Percentiles rank a stretch among this genome's conserved stretches.
Evolutionary conservation across 1,140 invertebrate genomes (phyloP).

Genomic region (Lordiphosa stackelbergi): DNA sequence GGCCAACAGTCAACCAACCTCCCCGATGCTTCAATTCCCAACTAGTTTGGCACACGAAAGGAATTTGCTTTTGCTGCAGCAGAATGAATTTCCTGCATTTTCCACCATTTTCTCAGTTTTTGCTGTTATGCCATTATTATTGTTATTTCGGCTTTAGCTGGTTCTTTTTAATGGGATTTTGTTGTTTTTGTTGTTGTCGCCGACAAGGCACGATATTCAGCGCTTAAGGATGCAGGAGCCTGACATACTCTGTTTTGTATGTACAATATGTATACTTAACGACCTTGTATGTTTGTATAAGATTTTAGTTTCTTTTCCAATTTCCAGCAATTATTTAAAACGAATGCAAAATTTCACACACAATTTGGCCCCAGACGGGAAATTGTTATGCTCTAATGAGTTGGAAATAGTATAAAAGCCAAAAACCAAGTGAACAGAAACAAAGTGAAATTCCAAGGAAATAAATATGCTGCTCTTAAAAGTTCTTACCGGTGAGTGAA

Average conservation of each 20-base stretch:
- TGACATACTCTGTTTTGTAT: background rate
- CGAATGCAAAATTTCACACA: conserved; percentile 13
- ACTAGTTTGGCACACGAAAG: conserved; percentile 25
- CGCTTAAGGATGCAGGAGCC: conserved; percentile 46
- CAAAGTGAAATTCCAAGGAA: no score
- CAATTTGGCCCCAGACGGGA: conserved; percentile 1
- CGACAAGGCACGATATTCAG: conserved; percentile 52
- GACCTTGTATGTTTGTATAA: conserved; percentile 7
- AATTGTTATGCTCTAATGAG: background rate
- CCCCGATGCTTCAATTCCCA: conserved; percentile 13
- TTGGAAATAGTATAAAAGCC: background rate
- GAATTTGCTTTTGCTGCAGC: conserved; percentile 25
- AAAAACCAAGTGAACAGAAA: no score
- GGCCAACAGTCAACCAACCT: conserved; percentile 9
- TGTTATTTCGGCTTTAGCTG: conserved; percentile 40
- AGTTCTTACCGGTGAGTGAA: no score
- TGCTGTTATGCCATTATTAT: conserved; percentile 33
- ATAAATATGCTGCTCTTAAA: no score
- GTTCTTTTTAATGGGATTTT: conserved; percentile 50
- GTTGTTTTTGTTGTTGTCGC: conserved; percentile 33
- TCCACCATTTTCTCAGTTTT: conserved; percentile 13
- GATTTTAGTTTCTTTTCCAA: background rate
- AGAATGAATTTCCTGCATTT: conserved; percentile 56
- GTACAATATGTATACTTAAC: background rate
- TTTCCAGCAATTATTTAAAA: conserved; percentile 14